A percentile compares a stretch with the other conserved stretches of the same genome.
Evolutionary conservation across 1,140 invertebrate species (phyloP).

Genomic region (Lasioglossum baleicum): DNA sequence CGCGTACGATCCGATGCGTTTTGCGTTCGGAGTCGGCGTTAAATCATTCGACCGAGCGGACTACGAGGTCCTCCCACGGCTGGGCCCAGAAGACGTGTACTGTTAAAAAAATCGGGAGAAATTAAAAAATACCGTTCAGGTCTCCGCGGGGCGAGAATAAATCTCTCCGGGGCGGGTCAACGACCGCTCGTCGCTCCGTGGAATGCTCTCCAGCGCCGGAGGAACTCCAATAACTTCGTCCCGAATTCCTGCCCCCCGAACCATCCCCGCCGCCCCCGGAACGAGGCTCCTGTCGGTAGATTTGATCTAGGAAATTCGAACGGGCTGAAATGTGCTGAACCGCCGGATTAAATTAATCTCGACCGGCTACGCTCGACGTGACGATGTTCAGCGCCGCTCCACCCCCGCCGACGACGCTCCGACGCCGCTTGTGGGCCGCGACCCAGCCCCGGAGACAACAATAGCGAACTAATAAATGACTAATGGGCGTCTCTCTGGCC

Average conservation of each 20-base stretch:
- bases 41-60: neutral
- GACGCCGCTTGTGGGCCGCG: neutral
- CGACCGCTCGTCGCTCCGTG: constrained; percentile 45
- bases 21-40: neutral
- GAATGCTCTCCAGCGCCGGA: constrained; percentile 38
- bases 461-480: constrained; percentile 42
- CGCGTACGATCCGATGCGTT: constrained; percentile 1
- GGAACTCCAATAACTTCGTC: constrained; percentile 59
- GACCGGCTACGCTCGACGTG: constrained; percentile 32
- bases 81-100: neutral
- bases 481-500: constrained; percentile 5
- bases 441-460: constrained; percentile 2
- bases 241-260: constrained; percentile 51
- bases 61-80: neutral
- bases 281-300: constrained; percentile 51
- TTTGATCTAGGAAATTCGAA: constrained; percentile 57
- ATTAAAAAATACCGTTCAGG: no score
- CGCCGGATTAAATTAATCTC: constrained; percentile 52
- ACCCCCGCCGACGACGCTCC: neutral
- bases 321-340: constrained; percentile 45
- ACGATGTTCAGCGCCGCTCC: constrained; percentile 9
- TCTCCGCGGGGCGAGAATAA: constrained; percentile 35
- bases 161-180: constrained; percentile 51
- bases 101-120: no score
- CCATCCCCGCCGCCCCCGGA: constrained; percentile 16